phyloP scores from a whole-genome alignment of 2,113 vertebrate species.

The Ranitomeya imitator region DNA sequence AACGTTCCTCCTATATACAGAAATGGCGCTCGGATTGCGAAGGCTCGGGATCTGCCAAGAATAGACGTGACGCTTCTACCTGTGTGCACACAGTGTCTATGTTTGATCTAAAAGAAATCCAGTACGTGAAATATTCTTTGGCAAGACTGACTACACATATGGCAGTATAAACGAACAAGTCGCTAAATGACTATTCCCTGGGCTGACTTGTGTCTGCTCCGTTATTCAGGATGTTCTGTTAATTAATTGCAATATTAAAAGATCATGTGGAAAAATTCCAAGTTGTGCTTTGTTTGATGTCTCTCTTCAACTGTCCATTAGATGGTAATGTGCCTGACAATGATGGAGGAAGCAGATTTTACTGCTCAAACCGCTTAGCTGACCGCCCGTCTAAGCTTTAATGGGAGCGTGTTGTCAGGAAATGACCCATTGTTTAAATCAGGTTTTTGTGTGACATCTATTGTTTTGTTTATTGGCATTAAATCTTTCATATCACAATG shows the following conservation, averaged over 20 bases:
- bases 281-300: constrained; percentile 37
- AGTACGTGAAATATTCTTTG: constrained; percentile 41
- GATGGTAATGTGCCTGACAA: constrained; percentile 44
- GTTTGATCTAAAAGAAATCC: constrained; percentile 23
- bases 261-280: constrained; percentile 54
- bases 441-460: no score
- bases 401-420: not conserved
- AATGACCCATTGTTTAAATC: no score
- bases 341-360: constrained; percentile 31
- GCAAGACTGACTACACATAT: constrained; percentile 47
- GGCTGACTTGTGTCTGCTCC: constrained; percentile 10
- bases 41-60: not conserved
- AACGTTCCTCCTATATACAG: not conserved
- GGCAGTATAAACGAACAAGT: constrained; percentile 50
- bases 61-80: not conserved
- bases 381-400: constrained; percentile 36
- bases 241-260: constrained; percentile 58
- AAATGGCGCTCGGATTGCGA: not conserved
- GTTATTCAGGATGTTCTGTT: constrained; percentile 48
- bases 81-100: constrained; percentile 28
- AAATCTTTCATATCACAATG: no score
- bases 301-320: constrained; percentile 52
- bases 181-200: constrained; percentile 50
- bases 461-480: no score
- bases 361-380: not conserved